These are phyloP conservation scores for Xylocampa areola DNA, from an alignment of 2,888 invertebrate species.

Conservation along the genomic window DNA sequence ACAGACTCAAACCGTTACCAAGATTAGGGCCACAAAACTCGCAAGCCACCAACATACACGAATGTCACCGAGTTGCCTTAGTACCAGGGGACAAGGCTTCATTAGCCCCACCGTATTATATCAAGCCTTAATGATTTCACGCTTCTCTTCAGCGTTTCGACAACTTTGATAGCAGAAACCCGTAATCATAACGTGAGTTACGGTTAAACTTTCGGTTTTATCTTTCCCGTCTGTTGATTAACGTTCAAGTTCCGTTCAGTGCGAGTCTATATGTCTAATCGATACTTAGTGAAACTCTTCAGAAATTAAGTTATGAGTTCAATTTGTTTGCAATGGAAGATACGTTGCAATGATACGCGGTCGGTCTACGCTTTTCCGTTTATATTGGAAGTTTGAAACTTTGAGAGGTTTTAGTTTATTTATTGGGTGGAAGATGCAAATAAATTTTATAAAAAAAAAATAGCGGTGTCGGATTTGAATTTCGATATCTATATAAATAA, in stretches of 20 bases:
- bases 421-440: not conserved
- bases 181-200: slow-evolving; percentile 80
- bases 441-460: not conserved
- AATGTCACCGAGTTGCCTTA: slow-evolving; percentile 61
- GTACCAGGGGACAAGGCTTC: slow-evolving; percentile 71
- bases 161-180: slow-evolving; percentile 71
- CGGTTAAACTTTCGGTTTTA: slow-evolving; percentile 82
- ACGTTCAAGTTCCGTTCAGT: slow-evolving; percentile 71
- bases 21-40: slow-evolving; percentile 42
- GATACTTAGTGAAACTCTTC: slow-evolving; percentile 73
- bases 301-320: slow-evolving; percentile 62
- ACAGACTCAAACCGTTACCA: no score
- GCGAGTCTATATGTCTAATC: slow-evolving; percentile 77
- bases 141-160: slow-evolving; percentile 74
- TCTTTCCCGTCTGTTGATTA: slow-evolving; percentile 77
- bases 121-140: slow-evolving; percentile 82
- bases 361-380: slow-evolving; percentile 1
- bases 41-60: slow-evolving; percentile 24
- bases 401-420: not conserved
- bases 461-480: no score
- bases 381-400: not conserved
- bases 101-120: slow-evolving; percentile 83
- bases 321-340: slow-evolving; percentile 29
- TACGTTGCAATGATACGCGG: slow-evolving; percentile 10
- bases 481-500: no score